These are phyloP conservation scores for Hyposoter dolosus DNA, from an alignment of 2,888 invertebrate species.

Conservation along the genomic window DNA sequence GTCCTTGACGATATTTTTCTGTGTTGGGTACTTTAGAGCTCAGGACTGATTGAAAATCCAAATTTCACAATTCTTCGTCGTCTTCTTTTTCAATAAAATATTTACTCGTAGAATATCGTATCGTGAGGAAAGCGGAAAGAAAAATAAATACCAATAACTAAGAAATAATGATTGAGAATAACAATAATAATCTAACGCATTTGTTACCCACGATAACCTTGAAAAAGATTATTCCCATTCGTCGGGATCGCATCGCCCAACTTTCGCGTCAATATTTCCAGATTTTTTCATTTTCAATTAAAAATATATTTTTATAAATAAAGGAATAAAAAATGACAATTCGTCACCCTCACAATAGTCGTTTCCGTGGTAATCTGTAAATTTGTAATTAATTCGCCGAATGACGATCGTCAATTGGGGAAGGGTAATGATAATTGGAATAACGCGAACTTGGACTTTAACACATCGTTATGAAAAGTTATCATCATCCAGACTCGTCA, in stretches of 20 bases:
- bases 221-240: background rate
- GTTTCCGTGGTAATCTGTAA: background rate
- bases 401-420: constrained; percentile 23
- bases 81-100: background rate
- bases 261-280: background rate
- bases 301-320: background rate
- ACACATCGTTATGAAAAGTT: constrained; percentile 47
- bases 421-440: constrained; percentile 39
- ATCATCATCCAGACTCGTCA: constrained; percentile 9
- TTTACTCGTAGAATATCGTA: background rate
- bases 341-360: background rate
- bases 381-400: background rate
- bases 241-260: background rate
- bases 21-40: too few species aligned
- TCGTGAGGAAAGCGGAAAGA: background rate
- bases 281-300: background rate
- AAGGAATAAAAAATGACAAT: background rate
- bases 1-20: too few species aligned
- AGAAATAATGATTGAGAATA: background rate
- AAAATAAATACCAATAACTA: background rate
- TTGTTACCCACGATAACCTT: background rate
- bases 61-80: too few species aligned
- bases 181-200: background rate
- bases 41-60: too few species aligned
- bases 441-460: constrained; percentile 65